A percentile compares a stretch with the other conserved stretches of the same genome.
These are phyloP conservation scores for Peromyscus nudipes DNA, from an alignment of 2,797 vertebrate genomes.

Conservation along the genomic window DNA sequence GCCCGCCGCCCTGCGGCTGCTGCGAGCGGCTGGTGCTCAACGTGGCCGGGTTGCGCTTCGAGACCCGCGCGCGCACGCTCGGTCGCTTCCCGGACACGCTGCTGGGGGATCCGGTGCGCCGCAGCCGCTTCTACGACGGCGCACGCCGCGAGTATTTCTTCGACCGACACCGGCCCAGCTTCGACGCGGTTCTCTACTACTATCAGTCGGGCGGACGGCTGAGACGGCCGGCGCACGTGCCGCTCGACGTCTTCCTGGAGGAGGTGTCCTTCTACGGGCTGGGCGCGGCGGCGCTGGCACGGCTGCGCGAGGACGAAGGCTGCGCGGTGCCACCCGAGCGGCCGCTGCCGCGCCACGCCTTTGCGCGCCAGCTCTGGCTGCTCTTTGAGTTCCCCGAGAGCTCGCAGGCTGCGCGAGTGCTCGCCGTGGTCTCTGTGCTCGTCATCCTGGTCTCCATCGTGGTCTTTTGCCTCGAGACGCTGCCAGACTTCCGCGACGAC, in stretches of 20 bases:
- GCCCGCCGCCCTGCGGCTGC: constrained; percentile 83
- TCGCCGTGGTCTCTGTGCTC: constrained; percentile 96
- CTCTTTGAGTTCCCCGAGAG: constrained; percentile 97
- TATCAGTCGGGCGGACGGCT: constrained; percentile 96
- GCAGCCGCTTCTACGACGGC: constrained; percentile 94
- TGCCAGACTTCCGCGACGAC: constrained; percentile 95
- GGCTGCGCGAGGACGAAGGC: constrained; percentile 95
- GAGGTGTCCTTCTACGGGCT: constrained; percentile 96
- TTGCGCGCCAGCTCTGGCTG: constrained; percentile 93
- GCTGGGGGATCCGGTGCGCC: constrained; percentile 92
- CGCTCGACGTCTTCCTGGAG: constrained; percentile 96
- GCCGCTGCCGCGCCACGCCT: constrained; percentile 89
- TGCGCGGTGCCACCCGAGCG: constrained; percentile 91
- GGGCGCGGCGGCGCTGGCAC: constrained; percentile 91
- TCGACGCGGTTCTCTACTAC: constrained; percentile 97
- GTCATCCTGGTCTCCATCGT: constrained; percentile 97
- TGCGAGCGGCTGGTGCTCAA: constrained; percentile 95
- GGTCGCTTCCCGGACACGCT: constrained; percentile 95
- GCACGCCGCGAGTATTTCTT: constrained; percentile 94
- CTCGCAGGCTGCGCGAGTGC: constrained; percentile 93
- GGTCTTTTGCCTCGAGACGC: constrained; percentile 97
- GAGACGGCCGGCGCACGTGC: constrained; percentile 93
- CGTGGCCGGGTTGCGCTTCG: constrained; percentile 95
- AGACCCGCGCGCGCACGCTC: constrained; percentile 94
- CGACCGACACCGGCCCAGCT: constrained; percentile 95